Evolutionary conservation across 2,888 invertebrate genomes (phyloP), one percentile per base, ranked within the genome.

Genomic region (Latrodectus hesperus): DNA sequence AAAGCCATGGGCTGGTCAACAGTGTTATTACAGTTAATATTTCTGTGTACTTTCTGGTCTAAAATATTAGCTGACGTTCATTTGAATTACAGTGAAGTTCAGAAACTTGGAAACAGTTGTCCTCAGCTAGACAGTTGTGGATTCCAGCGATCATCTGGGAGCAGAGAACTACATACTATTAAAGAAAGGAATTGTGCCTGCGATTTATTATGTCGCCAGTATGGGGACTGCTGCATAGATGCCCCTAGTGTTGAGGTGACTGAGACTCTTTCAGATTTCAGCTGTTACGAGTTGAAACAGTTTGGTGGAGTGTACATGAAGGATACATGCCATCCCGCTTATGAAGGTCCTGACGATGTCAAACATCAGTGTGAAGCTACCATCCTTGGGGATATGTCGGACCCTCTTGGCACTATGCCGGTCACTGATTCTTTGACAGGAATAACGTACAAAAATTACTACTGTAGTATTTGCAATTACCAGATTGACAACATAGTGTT

Each of bases 161-260:
- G 72, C n/a, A 68, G 83, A 38, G 78, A 88, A 26, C 74, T 79
- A 14, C 51, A 49, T 38, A 12, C 55, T 9, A 22, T 77, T 12
- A 83, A 83, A 16, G 86, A 87, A 12, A 70, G 71, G 51, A 92
- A 92, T 90, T 93, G 93, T 90, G 91, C 92, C 74, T 93, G 93
- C 90, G 93, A 93, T 89, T 90, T 91, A 64, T 90, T 91, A 55
- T 93, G 93, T 90, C 91, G 91, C 22, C 90, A 91, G 14, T 93
- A 92, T 88, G 93, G 93, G 51, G 93, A 93, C 90, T 93, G 93
- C 89, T 93, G 93, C 88, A 90, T 92, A 51, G 93, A 93, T 90
- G 92, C 93, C 0, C 91, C 91, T 81, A 38, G 60, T 2, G n/a
- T 75, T 16, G 73, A 17, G 8, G 49, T 76, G 16, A 53, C 81